Percentiles rank a stretch among this genome's conserved stretches.
Evolutionary conservation across 2,113 vertebrate species (phyloP).

Genomic region (Mastomys coucha): DNA sequence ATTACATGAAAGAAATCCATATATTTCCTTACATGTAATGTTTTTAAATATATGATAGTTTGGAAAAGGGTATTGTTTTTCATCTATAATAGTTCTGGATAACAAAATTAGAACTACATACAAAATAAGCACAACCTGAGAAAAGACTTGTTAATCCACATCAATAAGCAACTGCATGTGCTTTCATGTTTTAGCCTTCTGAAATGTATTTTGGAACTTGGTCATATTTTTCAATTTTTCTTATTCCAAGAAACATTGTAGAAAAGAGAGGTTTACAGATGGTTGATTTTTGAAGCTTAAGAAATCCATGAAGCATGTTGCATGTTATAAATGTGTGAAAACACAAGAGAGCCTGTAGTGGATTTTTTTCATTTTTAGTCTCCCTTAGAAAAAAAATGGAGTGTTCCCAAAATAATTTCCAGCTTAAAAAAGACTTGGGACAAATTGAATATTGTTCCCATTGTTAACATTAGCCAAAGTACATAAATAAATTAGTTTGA

Average conservation of each 20-base stretch:
- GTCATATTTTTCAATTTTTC: background rate
- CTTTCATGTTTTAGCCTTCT: background rate
- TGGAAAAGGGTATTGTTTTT: slow-evolving; percentile 19
- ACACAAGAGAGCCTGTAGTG: background rate
- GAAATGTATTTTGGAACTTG: slow-evolving; percentile 25
- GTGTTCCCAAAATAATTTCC: background rate
- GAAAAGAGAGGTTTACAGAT: slow-evolving; percentile 10
- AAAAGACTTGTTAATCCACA: background rate
- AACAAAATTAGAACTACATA: background rate
- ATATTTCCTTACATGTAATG: background rate
- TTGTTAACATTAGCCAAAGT: slow-evolving; percentile 8
- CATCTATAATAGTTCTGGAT: background rate
- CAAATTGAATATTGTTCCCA: background rate
- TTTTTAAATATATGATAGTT: background rate
- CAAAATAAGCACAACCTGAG: background rate
- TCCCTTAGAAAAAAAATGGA: slow-evolving; percentile 6
- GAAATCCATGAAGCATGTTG: slow-evolving; percentile 18
- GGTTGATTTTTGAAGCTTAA: slow-evolving; percentile 43
- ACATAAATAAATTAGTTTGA: background rate
- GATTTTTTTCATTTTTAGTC: slow-evolving; percentile 51
- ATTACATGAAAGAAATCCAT: background rate
- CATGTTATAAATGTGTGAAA: slow-evolving; percentile 50
- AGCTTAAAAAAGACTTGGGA: slow-evolving; percentile 52
- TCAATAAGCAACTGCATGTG: background rate
- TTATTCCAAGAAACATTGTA: slow-evolving; percentile 58